phyloP scores from a whole-genome alignment of 2,113 vertebrate species.

The Patagioenas fasciata region DNA sequence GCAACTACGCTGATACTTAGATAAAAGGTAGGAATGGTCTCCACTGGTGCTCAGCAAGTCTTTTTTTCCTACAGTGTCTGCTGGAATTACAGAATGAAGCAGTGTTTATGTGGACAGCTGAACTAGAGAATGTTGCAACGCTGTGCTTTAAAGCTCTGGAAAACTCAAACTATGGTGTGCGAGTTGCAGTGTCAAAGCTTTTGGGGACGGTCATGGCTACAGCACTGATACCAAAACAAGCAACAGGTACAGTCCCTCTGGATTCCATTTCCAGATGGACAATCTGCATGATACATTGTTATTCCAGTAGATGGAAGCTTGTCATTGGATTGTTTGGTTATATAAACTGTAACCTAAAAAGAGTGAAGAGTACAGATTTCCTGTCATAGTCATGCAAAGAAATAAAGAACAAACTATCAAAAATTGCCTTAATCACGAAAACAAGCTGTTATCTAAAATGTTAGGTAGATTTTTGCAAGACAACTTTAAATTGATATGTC shows the following conservation, averaged over 20 bases:
- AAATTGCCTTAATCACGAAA: not conserved
- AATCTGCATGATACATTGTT: not conserved
- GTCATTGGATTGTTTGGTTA: not conserved
- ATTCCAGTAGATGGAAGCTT: not conserved
- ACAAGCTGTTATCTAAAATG: not conserved
- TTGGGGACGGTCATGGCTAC: slow-evolving; percentile 97
- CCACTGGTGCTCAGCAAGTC: not conserved
- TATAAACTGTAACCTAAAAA: not conserved
- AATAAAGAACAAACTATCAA: not conserved
- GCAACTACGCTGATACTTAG: not conserved
- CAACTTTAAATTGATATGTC: not conserved
- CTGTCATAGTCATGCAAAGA: not conserved
- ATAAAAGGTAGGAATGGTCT: not conserved
- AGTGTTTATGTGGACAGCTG: slow-evolving; percentile 98
- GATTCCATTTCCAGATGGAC: not conserved
- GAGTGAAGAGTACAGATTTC: not conserved
- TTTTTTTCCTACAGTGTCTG: slow-evolving; percentile 81
- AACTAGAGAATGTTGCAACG: slow-evolving; percentile 94
- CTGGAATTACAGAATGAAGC: slow-evolving; percentile 97
- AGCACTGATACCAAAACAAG: slow-evolving; percentile 95
- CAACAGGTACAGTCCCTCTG: slow-evolving; percentile 80
- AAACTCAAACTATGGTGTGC: slow-evolving; percentile 95
- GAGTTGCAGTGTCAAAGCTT: slow-evolving; percentile 94
- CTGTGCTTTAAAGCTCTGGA: slow-evolving; percentile 96
- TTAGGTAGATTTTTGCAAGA: not conserved